phyloP scores from a whole-genome alignment of 2,888 invertebrate species.

The Luperina nickerlii region DNA sequence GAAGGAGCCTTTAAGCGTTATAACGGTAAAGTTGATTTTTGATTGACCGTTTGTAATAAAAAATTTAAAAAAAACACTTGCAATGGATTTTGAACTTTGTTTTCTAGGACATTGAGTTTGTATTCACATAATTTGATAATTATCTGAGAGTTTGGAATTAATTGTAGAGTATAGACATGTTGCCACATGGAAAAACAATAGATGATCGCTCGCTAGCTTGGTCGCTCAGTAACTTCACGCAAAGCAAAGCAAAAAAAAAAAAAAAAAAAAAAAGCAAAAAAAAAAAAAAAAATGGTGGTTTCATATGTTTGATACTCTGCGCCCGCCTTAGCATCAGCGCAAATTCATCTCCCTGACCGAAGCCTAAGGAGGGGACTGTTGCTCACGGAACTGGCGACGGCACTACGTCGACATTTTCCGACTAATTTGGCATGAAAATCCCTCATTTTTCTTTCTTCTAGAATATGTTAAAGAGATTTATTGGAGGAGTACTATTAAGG shows the following conservation, averaged over 20 bases:
- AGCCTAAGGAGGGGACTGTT: conserved; percentile 41
- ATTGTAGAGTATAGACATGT: neutral
- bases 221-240: neutral
- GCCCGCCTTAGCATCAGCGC: neutral
- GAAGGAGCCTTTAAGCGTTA: neutral
- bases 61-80: neutral
- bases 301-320: neutral
- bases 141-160: neutral
- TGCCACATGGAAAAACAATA: neutral
- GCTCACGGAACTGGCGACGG: conserved; percentile 37
- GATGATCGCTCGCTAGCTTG: neutral
- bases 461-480: conserved; percentile 14
- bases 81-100: neutral
- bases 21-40: neutral
- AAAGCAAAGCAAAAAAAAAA: neutral
- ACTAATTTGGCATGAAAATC: conserved; percentile 48
- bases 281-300: neutral
- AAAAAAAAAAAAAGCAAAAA: no score
- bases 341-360: neutral
- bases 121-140: neutral
- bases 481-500: neutral
- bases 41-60: neutral
- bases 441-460: neutral
- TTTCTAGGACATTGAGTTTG: neutral
- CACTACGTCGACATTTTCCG: conserved; percentile 17